These are phyloP conservation scores for Eristalis intricaria DNA, from an alignment of 2,888 invertebrate genomes.

Conservation along the genomic window DNA sequence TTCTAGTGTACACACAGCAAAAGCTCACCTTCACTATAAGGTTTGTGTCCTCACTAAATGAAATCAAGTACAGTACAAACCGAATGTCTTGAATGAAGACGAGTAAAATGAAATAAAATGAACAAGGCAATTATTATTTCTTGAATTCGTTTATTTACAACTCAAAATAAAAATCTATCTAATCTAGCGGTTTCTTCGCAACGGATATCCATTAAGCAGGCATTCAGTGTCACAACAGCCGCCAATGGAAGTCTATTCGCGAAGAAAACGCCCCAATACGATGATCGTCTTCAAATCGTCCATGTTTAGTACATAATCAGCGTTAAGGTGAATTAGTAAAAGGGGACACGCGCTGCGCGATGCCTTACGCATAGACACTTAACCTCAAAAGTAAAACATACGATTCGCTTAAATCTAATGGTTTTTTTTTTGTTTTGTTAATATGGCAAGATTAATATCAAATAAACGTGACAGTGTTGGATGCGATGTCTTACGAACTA, in stretches of 20 bases:
- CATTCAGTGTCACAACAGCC: slow-evolving; percentile 6
- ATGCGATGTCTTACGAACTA: slow-evolving; percentile 40
- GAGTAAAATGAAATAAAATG: no score
- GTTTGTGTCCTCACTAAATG: neutral
- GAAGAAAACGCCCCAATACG: slow-evolving; percentile 74
- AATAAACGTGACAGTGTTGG: slow-evolving; percentile 62
- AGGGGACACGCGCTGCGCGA: neutral
- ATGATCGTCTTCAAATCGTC: slow-evolving; percentile 6
- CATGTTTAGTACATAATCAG: slow-evolving; percentile 38
- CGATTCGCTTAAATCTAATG: slow-evolving; percentile 51
- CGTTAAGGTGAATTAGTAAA: slow-evolving; percentile 45
- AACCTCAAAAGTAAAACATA: slow-evolving; percentile 6
- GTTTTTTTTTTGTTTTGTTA: slow-evolving; percentile 75
- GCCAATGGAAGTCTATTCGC: slow-evolving; percentile 79
- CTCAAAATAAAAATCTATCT: slow-evolving; percentile 31
- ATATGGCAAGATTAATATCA: slow-evolving; percentile 81
- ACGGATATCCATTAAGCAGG: slow-evolving; percentile 78
- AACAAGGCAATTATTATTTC: neutral
- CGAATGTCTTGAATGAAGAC: neutral
- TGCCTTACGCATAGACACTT: neutral
- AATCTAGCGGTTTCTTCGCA: slow-evolving; percentile 80
- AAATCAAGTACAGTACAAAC: slow-evolving; percentile 20
- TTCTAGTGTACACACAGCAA: neutral
- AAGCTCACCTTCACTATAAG: neutral
- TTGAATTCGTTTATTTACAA: slow-evolving; percentile 69